Conservation (phyloP, 1,140 invertebrate species). For the Drosophila orena region DNA sequence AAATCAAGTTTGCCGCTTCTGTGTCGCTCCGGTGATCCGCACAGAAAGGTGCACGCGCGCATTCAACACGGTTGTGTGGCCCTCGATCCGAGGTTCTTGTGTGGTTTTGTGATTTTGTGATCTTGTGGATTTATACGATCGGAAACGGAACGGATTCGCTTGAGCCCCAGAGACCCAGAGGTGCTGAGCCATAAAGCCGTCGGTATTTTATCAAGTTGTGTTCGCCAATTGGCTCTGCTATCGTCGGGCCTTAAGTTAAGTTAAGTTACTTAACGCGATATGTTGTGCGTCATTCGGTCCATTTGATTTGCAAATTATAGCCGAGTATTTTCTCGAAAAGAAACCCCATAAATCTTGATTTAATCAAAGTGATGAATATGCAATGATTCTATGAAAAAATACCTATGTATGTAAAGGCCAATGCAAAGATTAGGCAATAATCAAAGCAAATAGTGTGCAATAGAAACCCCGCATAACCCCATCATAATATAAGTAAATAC, state of each 20-base stretch:
- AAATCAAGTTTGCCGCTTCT: slow-evolving; percentile 82
- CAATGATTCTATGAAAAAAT: slow-evolving; percentile 58
- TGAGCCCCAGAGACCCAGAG: slow-evolving; percentile 28
- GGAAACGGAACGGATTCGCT: slow-evolving; percentile 61
- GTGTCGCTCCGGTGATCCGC: slow-evolving; percentile 80
- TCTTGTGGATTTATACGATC: slow-evolving; percentile 31
- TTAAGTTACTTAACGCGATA: slow-evolving; percentile 24
- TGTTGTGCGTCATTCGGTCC: slow-evolving; percentile 55
- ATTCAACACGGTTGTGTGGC: slow-evolving; percentile 79
- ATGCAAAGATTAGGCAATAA: slow-evolving; percentile 26
- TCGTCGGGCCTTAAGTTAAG: slow-evolving; percentile 4
- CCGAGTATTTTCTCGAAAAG: slow-evolving; percentile 35
- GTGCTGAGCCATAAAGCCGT: slow-evolving; percentile 53
- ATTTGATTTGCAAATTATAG: slow-evolving; percentile 72
- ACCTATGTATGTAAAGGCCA: slow-evolving; percentile 20
- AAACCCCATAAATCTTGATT: slow-evolving; percentile 74
- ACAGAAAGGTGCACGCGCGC: slow-evolving; percentile 82
- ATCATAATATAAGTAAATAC: slow-evolving; percentile 38
- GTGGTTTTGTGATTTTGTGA: slow-evolving; percentile 15
- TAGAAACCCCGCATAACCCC: slow-evolving; percentile 25
- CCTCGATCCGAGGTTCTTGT: slow-evolving; percentile 51
- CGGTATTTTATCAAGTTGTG: slow-evolving; percentile 32
- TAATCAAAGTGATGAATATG: slow-evolving; percentile 73
- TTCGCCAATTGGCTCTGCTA: background rate
- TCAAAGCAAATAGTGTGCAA: slow-evolving; percentile 52